Evolutionary conservation across 2,888 invertebrate genomes (phyloP).

Genomic region (Caenorhabditis sinica): DNA sequence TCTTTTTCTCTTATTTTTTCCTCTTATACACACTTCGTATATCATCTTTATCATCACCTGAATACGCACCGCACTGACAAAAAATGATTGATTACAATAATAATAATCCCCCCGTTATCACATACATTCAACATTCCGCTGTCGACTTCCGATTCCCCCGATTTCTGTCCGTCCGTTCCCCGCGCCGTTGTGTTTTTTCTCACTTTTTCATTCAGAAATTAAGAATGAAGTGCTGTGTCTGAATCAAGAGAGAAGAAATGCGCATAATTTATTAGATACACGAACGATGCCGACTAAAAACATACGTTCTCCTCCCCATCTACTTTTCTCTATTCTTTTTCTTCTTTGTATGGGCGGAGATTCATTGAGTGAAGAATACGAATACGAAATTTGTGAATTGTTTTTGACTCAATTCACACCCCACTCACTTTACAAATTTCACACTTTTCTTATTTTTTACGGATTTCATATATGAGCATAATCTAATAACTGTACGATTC

Average conservation of each 20-base stretch:
- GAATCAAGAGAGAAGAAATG: conserved; percentile 28
- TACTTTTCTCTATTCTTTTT: neutral
- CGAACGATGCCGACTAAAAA: conserved; percentile 16
- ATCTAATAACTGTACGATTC: conserved; percentile 26
- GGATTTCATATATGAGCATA: conserved; percentile 24
- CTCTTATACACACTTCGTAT: conserved; percentile 18
- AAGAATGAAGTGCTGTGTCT: conserved; percentile 6
- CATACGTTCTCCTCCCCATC: conserved; percentile 18
- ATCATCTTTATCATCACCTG: conserved; percentile 14
- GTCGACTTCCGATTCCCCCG: neutral
- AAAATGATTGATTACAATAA: conserved; percentile 40
- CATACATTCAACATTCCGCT: conserved; percentile 20
- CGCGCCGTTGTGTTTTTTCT: conserved; percentile 1
- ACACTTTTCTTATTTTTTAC: conserved; percentile 21
- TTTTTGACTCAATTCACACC: conserved; percentile 31
- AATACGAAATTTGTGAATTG: conserved; percentile 36
- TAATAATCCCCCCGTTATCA: conserved; percentile 20
- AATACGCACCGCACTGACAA: conserved; percentile 29
- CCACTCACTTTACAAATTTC: conserved; percentile 16
- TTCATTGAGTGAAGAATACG: neutral
- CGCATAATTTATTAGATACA: conserved; percentile 50
- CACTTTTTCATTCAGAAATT: conserved; percentile 18
- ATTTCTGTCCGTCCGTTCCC: conserved; percentile 19
- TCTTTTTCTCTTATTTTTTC: conserved; percentile 13
- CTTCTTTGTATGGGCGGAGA: conserved; percentile 31